Conservation (phyloP, 2,888 invertebrate genomes). For the Cheilosia vulpina region DNA sequence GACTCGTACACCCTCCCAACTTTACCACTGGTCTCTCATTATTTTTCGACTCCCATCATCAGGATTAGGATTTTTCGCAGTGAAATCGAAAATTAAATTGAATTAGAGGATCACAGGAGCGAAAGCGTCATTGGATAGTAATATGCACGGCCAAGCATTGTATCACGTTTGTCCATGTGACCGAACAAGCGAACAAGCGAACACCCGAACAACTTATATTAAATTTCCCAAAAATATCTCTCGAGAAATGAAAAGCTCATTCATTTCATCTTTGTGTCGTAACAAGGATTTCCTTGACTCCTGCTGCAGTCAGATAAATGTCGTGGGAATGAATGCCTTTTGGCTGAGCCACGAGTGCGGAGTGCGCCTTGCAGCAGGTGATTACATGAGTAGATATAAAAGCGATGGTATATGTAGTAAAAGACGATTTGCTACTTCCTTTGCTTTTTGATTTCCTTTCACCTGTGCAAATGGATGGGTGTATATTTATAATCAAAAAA, state of each 20-base stretch:
- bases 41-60: constrained; percentile 42
- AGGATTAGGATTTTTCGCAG: constrained; percentile 67
- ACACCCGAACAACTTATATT: constrained; percentile 42
- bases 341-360: constrained; percentile 28
- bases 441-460: constrained; percentile 59
- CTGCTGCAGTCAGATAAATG: constrained; percentile 58
- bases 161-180: constrained; percentile 49
- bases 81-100: constrained; percentile 72
- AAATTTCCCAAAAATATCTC: constrained; percentile 62
- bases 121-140: constrained; percentile 27
- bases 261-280: constrained; percentile 63
- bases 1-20: constrained; percentile 4
- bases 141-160: neutral
- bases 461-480: constrained; percentile 54
- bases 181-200: constrained; percentile 37
- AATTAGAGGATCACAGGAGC: constrained; percentile 58
- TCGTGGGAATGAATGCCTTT: constrained; percentile 42
- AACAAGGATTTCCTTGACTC: constrained; percentile 55
- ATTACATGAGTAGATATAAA: constrained; percentile 50
- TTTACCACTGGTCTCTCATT: constrained; percentile 53
- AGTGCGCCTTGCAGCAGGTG: constrained; percentile 51
- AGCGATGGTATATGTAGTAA: neutral
- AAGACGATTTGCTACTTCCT: constrained; percentile 38
- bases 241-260: constrained; percentile 51
- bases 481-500: constrained; percentile 15